Base-by-base conservation (phyloP, 1,140 invertebrate genomes). In the Papilio polyxenes region DNA sequence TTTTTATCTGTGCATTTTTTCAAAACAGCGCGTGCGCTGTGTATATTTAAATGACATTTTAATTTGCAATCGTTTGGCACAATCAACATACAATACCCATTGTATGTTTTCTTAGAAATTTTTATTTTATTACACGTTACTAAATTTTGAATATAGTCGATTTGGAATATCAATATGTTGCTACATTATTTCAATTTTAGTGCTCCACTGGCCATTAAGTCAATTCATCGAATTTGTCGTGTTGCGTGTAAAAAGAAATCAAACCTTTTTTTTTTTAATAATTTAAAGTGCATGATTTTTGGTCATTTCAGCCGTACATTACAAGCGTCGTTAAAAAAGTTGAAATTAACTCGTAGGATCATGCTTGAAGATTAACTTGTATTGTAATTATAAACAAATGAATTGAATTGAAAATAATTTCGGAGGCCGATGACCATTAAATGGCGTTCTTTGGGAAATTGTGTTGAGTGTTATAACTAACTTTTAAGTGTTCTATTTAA, bases 31-130 rank as follows among this genome's bases (percentile, higher is more conserved):
- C 65, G 65, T 72, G 65, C 65, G 65, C 65, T 10, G 11, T 72
- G 23, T 77, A 77, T n/a, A 56, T 77, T 37, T 37, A n/a, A 51
- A 77, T 79, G 56, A 23, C 31, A 44, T 49, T 69, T 40, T 69
- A 69, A 80, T 80, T 80, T 80, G 78, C 78, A 80, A 80, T 65
- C 78, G 78, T 69, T 69, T 69, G 62, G 78, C 59, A 37, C 49
- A 31, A 80, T 80, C 78, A 80, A 79, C 77, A 79, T 79, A 79
- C 77, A 79, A 79, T 80, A 44, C 40, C 62, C 59, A 69, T 80
- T 65, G 78, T 80, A 49, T 20, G 59, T 49, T 80, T 80, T 80
- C 59, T 44, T 31, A 65, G 78, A 80, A 80, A 23, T n/a, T 77
- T 23, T 37, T 8, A 77, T 79, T 79, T 79, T 79, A 79, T 62